These are phyloP conservation scores for Kradibia gibbosae DNA, from an alignment of 1,140 invertebrate species.

Conservation along the genomic window DNA sequence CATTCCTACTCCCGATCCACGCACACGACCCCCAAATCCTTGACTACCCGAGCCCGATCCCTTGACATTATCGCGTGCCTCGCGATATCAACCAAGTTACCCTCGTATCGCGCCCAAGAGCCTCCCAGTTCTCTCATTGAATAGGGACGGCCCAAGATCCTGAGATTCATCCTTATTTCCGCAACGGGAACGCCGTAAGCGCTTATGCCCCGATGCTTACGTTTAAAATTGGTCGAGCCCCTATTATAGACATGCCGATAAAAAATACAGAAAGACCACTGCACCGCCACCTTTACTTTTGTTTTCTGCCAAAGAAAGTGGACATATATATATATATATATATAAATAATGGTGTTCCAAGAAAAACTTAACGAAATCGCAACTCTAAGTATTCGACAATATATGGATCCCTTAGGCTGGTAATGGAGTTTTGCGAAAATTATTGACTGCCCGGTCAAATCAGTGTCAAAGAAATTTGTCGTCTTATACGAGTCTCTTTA, in stretches of 20 bases:
- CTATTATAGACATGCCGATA: conserved; percentile 24
- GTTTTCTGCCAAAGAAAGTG: conserved; percentile 1
- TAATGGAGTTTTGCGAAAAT: not conserved
- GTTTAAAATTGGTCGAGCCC: not conserved
- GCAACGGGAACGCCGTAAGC: conserved; percentile 9
- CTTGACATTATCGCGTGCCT: conserved; percentile 42
- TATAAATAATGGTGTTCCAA: not conserved
- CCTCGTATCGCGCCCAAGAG: conserved; percentile 21
- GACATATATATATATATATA: not conserved
- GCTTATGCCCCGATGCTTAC: not conserved
- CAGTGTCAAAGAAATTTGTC: no score
- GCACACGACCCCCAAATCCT: no score
- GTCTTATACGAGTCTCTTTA: no score
- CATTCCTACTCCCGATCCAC: not conserved
- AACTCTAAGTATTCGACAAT: no score
- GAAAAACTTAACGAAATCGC: not conserved
- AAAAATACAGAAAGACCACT: not conserved
- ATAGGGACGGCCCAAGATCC: conserved; percentile 36
- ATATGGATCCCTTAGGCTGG: not conserved
- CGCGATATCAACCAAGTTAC: conserved; percentile 47
- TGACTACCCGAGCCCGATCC: conserved; percentile 49
- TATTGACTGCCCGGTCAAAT: not conserved
- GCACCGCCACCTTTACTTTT: not conserved
- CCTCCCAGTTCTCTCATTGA: conserved; percentile 39
- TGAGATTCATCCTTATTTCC: conserved; percentile 39